Evolutionary conservation across 2,113 vertebrate species (phyloP).

Genomic region (Elgaria multicarinata): DNA sequence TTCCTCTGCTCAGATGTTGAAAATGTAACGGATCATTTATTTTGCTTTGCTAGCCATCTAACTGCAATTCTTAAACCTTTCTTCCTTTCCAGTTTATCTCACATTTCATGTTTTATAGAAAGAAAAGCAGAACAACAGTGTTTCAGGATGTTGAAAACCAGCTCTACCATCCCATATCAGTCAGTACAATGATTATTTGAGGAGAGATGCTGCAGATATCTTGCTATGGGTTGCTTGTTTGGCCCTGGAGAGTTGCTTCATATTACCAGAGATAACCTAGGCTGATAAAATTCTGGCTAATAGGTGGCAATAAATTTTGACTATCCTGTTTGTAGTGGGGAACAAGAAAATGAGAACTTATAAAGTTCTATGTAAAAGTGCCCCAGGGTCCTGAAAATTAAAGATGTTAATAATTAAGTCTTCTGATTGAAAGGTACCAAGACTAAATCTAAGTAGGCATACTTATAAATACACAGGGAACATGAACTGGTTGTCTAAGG

Average conservation of each 20-base stretch:
- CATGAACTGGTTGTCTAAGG: neutral
- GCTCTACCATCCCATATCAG: neutral
- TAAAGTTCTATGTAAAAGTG: neutral
- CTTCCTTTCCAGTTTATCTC: conserved; percentile 45
- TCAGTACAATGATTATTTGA: neutral
- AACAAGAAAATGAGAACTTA: neutral
- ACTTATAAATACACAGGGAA: conserved; percentile 18
- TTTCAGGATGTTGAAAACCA: neutral
- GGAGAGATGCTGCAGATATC: neutral
- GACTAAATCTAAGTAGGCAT: conserved; percentile 15
- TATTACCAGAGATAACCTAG: neutral
- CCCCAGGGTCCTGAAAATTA: conserved; percentile 44
- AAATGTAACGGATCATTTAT: conserved; percentile 33
- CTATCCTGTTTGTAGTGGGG: neutral
- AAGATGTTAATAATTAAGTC: conserved; percentile 53
- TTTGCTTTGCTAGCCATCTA: conserved; percentile 51
- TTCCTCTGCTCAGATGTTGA: conserved; percentile 54
- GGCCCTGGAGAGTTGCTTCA: neutral
- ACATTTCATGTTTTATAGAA: conserved; percentile 48
- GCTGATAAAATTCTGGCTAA: neutral
- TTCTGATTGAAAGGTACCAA: conserved; percentile 56
- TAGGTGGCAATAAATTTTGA: neutral
- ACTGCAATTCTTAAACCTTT: conserved; percentile 55
- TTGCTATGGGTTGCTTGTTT: neutral
- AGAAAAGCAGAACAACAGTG: conserved; percentile 42